Base-by-base conservation (phyloP, 2,797 vertebrate genomes). In the Denticeps clupeoides region DNA sequence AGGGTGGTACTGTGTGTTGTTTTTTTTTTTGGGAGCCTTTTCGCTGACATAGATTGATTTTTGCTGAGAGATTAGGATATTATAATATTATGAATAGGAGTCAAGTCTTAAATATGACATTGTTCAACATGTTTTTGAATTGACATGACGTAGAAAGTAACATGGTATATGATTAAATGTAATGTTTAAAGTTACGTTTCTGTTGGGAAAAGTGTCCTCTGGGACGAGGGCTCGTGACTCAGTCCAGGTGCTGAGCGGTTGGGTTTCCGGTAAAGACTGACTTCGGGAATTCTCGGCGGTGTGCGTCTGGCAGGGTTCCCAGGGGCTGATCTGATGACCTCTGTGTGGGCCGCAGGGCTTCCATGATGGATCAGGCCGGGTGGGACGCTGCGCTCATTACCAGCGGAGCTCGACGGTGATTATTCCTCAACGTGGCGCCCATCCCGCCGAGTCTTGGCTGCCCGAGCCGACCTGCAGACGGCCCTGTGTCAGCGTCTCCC, bases 301-400 rank as follows among this genome's bases (percentile, higher is more conserved):
- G 60, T 33, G 66, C 46, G 49, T 59, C 64, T 76, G 73, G 71
- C 73, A 70, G 13, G 27, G 13, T 55, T 60, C 62, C 71, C 55
- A 5, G 50, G 73, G 75, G 73, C 75, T 73, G 75, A 79, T 75
- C 70, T 69, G 53, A 73, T 79, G 75, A 79, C 77, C 78, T 77
- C 78, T 47, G 53, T 37, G 35, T 41, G 56, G 64, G 59, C 69
- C 43, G 59, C 32, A 23, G 70, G 69, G 10, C 69, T 56, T 52
- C 59, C 46, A 67, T 77, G 74, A 76, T 75, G 70, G 68, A 78
- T 77, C 35, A 18, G 38, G 18, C 9, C 11, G 18, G 35, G 35
- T 4, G 35, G 35, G 10, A 49, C 43, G 18, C 56, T 35, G 22
- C 60, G 49, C 61, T 78, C 73, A 72, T 78, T 72, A 72, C 66